A percentile compares a stretch with the other conserved stretches of the same genome.
Conservation (phyloP, 1,140 invertebrate genomes). For the Aphaenogaster ashmeadi region DNA sequence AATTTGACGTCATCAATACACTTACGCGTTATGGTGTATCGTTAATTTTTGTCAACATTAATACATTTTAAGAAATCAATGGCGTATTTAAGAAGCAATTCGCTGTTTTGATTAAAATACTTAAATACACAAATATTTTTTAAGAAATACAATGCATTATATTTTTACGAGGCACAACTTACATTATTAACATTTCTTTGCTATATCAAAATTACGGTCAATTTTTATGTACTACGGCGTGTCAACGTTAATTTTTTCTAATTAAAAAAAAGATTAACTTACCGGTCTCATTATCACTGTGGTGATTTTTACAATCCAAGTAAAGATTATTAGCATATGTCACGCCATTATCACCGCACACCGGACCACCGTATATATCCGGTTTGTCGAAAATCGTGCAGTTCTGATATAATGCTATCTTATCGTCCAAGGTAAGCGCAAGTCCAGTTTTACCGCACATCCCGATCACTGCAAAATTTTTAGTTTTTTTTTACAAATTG, state of each 20-base stretch:
- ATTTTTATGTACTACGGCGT: not conserved
- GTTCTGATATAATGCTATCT: constrained; percentile 46
- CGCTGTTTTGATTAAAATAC: not conserved
- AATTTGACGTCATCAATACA: not conserved
- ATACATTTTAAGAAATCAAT: not conserved
- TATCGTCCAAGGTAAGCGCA: constrained; percentile 5
- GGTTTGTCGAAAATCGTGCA: constrained; percentile 63
- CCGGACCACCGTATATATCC: constrained; percentile 59
- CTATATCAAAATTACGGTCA: not conserved
- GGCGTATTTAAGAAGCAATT: not conserved
- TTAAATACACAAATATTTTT: not conserved
- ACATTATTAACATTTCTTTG: not conserved
- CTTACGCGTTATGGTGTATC: not conserved
- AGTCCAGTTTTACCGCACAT: not conserved
- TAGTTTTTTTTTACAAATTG: not conserved
- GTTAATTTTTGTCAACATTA: not conserved
- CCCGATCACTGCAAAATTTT: constrained; percentile 24
- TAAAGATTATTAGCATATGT: constrained; percentile 76
- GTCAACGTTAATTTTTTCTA: not conserved
- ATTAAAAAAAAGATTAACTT: constrained; percentile 12
- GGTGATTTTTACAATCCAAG: constrained; percentile 77
- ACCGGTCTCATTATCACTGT: constrained; percentile 17
- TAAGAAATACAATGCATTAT: not conserved
- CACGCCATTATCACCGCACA: constrained; percentile 74
- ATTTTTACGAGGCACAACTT: not conserved